Percentiles rank a stretch among this genome's conserved stretches.
These are phyloP conservation scores for Sinocyclocheilus maitianheensis DNA, from an alignment of 2,113 vertebrate genomes.

Conservation along the genomic window DNA sequence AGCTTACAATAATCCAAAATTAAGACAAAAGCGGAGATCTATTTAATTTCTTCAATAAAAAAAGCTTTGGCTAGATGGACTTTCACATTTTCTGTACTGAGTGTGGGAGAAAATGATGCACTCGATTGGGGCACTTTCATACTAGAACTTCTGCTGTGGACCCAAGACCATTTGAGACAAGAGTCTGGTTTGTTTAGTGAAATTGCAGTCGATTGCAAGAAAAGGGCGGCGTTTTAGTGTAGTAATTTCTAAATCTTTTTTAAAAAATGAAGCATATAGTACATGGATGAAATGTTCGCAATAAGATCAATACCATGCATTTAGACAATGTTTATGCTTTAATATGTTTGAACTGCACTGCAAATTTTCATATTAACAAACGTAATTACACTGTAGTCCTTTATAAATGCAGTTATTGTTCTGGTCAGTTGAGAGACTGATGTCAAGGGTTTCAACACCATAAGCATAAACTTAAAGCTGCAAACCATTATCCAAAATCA, in stretches of 20 bases:
- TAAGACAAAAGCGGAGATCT: no score
- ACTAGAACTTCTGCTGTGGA: background rate
- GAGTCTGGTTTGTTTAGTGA: no score
- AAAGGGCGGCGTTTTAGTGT: no score
- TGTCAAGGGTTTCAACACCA: background rate
- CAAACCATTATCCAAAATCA: no score
- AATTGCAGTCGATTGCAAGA: no score
- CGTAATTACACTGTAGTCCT: no score
- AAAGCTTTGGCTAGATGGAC: no score
- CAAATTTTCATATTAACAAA: background rate
- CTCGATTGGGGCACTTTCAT: background rate
- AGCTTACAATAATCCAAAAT: no score
- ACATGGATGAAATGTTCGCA: background rate
- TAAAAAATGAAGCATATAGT: background rate
- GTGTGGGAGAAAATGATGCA: background rate
- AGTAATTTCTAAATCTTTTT: no score
- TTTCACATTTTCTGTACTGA: background rate
- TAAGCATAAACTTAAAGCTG: background rate
- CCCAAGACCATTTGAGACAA: no score
- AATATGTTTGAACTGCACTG: background rate
- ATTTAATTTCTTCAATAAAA: no score
- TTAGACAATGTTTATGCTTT: background rate
- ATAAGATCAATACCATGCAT: background rate
- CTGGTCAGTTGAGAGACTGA: background rate
- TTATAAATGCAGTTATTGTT: background rate